These are phyloP conservation scores for Benitochromis conjunctus DNA, from an alignment of 2,113 vertebrate genomes.

Conservation along the genomic window DNA sequence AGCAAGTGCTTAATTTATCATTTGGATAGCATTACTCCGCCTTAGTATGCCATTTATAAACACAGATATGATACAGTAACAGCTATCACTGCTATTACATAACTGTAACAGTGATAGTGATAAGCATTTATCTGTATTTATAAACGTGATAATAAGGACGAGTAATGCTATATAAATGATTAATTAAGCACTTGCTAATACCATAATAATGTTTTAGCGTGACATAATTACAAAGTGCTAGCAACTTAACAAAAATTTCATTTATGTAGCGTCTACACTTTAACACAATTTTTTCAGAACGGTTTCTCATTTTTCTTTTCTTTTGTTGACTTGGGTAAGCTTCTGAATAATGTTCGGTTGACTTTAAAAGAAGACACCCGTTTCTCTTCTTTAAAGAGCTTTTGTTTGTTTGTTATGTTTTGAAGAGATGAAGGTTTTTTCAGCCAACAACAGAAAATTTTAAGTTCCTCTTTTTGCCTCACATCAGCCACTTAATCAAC, in stretches of 20 bases:
- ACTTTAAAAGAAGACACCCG: background rate
- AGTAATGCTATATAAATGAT: background rate
- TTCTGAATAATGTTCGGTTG: background rate
- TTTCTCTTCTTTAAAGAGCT: background rate
- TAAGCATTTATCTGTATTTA: background rate
- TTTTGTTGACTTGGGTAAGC: background rate
- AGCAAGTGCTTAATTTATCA: background rate
- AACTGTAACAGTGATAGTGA: background rate
- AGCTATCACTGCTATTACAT: no score
- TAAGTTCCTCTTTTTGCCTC: background rate
- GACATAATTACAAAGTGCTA: background rate
- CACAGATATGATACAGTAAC: no score
- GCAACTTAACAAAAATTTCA: background rate
- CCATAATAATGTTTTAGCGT: background rate
- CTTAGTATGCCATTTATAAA: background rate
- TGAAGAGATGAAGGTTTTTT: background rate
- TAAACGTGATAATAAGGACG: background rate
- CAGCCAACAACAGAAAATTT: background rate
- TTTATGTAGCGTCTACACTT: background rate
- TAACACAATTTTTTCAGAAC: background rate
- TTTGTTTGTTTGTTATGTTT: background rate
- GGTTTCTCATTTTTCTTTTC: background rate
- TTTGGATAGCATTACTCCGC: background rate
- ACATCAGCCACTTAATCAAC: background rate
- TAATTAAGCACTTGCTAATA: fast-evolving